Base-by-base conservation (phyloP, 2,113 vertebrate genomes). In the Camelus dromedarius region DNA sequence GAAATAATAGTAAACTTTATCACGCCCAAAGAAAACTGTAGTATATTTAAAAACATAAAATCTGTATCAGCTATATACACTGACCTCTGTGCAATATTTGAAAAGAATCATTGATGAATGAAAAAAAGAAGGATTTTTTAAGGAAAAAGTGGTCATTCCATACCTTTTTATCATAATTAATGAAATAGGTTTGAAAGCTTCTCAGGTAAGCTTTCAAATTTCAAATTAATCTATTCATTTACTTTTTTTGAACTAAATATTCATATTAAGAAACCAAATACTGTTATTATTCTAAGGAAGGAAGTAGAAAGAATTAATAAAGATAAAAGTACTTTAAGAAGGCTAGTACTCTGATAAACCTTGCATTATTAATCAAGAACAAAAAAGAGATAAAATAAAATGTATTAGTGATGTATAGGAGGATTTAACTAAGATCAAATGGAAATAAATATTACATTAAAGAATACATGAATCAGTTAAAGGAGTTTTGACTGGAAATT, bases 241-340 rank as follows among this genome's bases (percentile, higher is more conserved):
- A 35, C 32, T 56, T 54, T 79, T 79, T 79, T 35, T 54, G 58
- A 96, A 69, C 42, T 95, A 95, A 94, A 95, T 96, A 91, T 91
- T 91, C 79, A 67, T 91, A 89, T 95, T 60, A 82, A 89, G 60
- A 96, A 81, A 89, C 64, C 42, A 73, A 95, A 72, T 72, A 81
- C 7, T 60, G 0, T 89, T 85, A 90, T 89, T 91, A 89, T 89
- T 96, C 42, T 67, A 62, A 95, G 80, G 35, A 58, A 93, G 95
- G 35, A 93, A 79, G 15, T 82, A 19, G 54, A 93, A 91, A 93
- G 35, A 96, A 90, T 94, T 93, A 95, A 88, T 88, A 81, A 87
- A 96, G 76, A 84, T 95, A 67, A 95, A 96, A 96, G 19, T 85
- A 67, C 38, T 97, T 93, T 85, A 60, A 93, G 30, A 96, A 88